phyloP scores from a whole-genome alignment of 2,888 invertebrate species.

The Pollenia angustigena region DNA sequence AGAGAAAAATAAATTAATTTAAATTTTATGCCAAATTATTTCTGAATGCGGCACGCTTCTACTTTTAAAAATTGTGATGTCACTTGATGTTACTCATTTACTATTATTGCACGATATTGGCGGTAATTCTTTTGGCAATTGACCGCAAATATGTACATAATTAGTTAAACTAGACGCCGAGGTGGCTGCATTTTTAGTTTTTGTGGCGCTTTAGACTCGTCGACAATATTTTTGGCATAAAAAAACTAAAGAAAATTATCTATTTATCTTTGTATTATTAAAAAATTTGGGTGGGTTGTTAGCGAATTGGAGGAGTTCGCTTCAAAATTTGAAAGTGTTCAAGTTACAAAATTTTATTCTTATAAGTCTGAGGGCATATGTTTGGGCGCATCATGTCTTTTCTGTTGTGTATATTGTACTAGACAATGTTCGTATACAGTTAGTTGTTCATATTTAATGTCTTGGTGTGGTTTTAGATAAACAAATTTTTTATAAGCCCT shows the following conservation, averaged over 20 bases:
- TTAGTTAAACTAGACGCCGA: slow-evolving; percentile 54
- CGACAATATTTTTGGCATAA: background rate
- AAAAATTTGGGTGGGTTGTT: too few species aligned
- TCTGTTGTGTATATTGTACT: too few species aligned
- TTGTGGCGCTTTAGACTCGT: slow-evolving; percentile 54
- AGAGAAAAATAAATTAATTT: slow-evolving; percentile 26
- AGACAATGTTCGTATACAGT: too few species aligned
- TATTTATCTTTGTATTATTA: too few species aligned
- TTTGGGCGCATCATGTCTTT: too few species aligned
- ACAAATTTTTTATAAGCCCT: too few species aligned
- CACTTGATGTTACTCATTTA: slow-evolving; percentile 16
- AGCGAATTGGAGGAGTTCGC: too few species aligned
- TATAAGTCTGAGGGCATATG: too few species aligned
- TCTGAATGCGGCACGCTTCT: slow-evolving; percentile 64
- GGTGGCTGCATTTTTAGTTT: slow-evolving; percentile 57
- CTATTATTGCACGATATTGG: background rate
- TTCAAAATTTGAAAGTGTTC: too few species aligned
- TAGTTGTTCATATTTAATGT: too few species aligned
- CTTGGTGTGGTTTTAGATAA: too few species aligned
- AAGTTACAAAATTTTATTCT: too few species aligned
- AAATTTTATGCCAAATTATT: slow-evolving; percentile 45
- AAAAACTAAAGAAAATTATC: background rate
- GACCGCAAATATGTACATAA: background rate
- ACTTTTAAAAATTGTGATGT: slow-evolving; percentile 58
- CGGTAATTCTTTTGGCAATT: slow-evolving; percentile 62